phyloP scores from a whole-genome alignment of 2,888 invertebrate species.

The Eupithecia subfuscata region DNA sequence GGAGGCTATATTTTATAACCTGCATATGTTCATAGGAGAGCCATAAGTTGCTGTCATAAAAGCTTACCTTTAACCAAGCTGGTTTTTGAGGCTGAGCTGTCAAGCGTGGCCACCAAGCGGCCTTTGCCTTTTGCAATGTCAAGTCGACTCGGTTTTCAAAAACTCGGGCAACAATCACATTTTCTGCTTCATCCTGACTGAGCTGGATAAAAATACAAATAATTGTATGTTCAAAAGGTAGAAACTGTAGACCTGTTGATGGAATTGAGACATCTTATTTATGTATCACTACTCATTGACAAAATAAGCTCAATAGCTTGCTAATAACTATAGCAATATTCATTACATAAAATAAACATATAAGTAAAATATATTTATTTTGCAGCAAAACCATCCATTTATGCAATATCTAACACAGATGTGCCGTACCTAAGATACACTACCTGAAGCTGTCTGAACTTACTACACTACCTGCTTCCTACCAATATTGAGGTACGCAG shows the following conservation, averaged over 20 bases:
- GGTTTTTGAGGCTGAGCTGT: slow-evolving; percentile 92
- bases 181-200: slow-evolving; percentile 47
- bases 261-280: not conserved
- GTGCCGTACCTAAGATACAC: too few relatives aligned
- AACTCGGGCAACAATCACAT: slow-evolving; percentile 73
- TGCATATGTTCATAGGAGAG: not conserved
- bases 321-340: not conserved
- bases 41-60: not conserved
- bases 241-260: not conserved
- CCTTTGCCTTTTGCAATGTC: slow-evolving; percentile 86
- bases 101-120: slow-evolving; percentile 93
- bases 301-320: not conserved
- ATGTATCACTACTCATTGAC: not conserved
- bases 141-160: slow-evolving; percentile 92
- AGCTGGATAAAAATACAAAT: slow-evolving; percentile 35
- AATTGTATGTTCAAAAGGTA: not conserved
- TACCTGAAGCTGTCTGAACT: too few relatives aligned
- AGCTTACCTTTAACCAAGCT: slow-evolving; percentile 91
- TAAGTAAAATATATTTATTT: too few relatives aligned
- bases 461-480: too few relatives aligned
- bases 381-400: too few relatives aligned
- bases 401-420: too few relatives aligned
- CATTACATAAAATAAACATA: too few relatives aligned
- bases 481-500: too few relatives aligned
- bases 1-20: too few relatives aligned